phyloP scores from a whole-genome alignment of 2,113 vertebrate genomes.

The Chlorodrepanis virens region DNA sequence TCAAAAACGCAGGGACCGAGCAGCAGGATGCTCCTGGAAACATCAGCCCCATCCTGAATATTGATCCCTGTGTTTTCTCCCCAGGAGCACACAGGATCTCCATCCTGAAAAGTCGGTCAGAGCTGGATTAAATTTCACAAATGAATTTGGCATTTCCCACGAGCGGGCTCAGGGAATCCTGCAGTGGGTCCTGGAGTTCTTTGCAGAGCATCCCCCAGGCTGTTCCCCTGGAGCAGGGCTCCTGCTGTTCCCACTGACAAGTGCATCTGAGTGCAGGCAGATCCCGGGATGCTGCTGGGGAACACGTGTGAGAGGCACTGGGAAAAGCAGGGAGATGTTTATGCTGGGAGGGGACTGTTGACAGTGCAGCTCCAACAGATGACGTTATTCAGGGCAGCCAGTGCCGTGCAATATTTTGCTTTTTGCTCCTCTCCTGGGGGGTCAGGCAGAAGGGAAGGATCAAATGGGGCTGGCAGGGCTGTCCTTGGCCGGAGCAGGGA shows the following conservation, averaged over 20 bases:
- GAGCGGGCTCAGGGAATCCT: background rate
- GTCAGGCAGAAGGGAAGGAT: background rate
- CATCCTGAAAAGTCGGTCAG: background rate
- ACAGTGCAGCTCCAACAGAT: background rate
- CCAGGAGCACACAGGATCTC: background rate
- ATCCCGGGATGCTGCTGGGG: background rate
- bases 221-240: background rate
- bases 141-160: background rate
- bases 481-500: background rate
- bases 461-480: background rate
- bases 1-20: background rate
- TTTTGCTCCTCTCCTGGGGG: background rate
- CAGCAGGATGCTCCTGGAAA: background rate
- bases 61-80: background rate
- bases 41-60: background rate
- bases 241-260: background rate
- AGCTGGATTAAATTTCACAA: background rate
- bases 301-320: background rate
- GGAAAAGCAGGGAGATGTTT: background rate
- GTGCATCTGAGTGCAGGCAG: conserved; percentile 26
- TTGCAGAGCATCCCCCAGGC: background rate
- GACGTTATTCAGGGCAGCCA: background rate
- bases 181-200: background rate
- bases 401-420: background rate
- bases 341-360: conserved; percentile 38